phyloP scores from a whole-genome alignment of 1,140 invertebrate genomes.

The Penaeus chinensis region DNA sequence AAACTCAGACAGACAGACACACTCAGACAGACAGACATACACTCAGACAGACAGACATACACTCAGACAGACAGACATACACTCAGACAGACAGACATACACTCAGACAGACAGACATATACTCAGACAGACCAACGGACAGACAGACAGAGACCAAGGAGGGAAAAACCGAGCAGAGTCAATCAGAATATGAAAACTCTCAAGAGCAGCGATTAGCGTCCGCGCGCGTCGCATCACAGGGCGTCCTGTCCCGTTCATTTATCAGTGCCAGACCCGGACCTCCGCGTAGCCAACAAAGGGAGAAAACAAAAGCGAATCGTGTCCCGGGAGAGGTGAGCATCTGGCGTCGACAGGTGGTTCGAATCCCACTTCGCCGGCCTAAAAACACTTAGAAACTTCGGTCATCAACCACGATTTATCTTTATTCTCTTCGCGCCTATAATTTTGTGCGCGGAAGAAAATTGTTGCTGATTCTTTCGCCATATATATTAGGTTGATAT shows the following conservation, averaged over 20 bases:
- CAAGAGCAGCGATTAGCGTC: too few species aligned
- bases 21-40: too few species aligned
- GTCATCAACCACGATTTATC: conserved; percentile 57
- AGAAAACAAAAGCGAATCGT: conserved; percentile 46
- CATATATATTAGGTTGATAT: not conserved
- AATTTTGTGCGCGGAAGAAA: conserved; percentile 32
- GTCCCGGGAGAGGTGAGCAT: conserved; percentile 48
- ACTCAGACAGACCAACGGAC: too few species aligned
- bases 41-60: too few species aligned
- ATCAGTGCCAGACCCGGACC: conserved; percentile 30
- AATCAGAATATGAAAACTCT: too few species aligned
- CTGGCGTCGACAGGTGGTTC: conserved; percentile 54
- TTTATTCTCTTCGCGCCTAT: conserved; percentile 51
- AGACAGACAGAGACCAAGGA: too few species aligned
- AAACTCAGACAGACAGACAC: too few species aligned
- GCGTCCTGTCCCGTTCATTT: not conserved
- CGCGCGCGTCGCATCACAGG: too few species aligned
- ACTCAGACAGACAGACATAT: too few species aligned
- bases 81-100: too few species aligned
- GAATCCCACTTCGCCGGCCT: conserved; percentile 48
- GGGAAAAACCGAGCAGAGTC: too few species aligned
- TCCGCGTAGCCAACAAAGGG: conserved; percentile 11
- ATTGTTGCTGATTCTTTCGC: conserved; percentile 14
- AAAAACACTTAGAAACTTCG: conserved; percentile 54
- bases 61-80: too few species aligned